Percentiles rank a stretch among this genome's conserved stretches.
Evolutionary conservation across 1,140 invertebrate genomes (phyloP).

Genomic region (Mylabris phalerata): DNA sequence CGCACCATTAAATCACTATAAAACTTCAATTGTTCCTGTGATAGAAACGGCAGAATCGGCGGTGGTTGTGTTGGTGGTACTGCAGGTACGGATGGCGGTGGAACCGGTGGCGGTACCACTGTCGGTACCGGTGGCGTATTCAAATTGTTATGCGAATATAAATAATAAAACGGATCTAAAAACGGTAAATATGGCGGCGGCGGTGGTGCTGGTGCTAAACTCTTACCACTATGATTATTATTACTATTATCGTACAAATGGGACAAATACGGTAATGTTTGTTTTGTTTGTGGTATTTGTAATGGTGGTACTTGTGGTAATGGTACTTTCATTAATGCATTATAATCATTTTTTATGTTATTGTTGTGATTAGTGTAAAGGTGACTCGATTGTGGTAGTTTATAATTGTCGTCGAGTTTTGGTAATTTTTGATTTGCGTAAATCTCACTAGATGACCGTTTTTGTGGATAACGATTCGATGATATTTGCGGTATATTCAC

Average conservation of each 20-base stretch:
- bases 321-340: neutral
- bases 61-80: neutral
- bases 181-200: constrained; percentile 1
- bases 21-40: constrained; percentile 42
- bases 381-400: constrained; percentile 8
- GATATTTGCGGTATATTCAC: no score
- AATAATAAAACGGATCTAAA: neutral
- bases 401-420: constrained; percentile 3
- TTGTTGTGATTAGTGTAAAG: constrained; percentile 8
- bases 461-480: constrained; percentile 7
- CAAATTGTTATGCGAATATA: neutral
- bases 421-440: constrained; percentile 5
- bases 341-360: neutral
- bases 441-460: constrained; percentile 18
- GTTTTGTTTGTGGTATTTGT: constrained; percentile 1
- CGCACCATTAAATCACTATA: constrained; percentile 42
- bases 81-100: neutral
- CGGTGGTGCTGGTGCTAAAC: neutral
- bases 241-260: constrained; percentile 21
- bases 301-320: constrained; percentile 4
- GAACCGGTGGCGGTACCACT: neutral
- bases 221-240: neutral
- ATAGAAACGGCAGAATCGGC: constrained; percentile 28
- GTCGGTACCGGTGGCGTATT: neutral
- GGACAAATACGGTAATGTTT: constrained; percentile 18